Conservation (phyloP, 2,113 vertebrate genomes). For the Pachypanchax playfairii region DNA sequence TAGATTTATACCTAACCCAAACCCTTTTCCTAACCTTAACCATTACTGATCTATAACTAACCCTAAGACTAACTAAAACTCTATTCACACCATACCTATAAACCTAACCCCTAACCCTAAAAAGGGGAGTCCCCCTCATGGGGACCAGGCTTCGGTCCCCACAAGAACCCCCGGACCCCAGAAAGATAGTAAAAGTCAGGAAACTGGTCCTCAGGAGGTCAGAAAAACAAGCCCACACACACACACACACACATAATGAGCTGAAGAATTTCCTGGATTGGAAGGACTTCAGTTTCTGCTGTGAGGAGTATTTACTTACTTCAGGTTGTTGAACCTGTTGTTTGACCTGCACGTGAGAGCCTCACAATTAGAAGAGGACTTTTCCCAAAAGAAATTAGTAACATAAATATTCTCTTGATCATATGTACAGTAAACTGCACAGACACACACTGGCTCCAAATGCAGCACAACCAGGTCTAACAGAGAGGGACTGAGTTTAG, state of each 20-base stretch:
- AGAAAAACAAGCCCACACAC: conserved; percentile 65
- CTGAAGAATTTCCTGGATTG: conserved; percentile 16
- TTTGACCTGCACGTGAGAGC: conserved; percentile 20
- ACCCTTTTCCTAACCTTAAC: too few relatives aligned
- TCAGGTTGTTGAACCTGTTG: conserved; percentile 15
- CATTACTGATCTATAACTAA: too few relatives aligned
- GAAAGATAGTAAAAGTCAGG: too few relatives aligned
- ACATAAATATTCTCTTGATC: conserved; percentile 43
- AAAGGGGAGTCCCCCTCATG: too few relatives aligned
- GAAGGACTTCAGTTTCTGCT: conserved; percentile 18
- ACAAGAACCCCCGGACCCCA: too few relatives aligned
- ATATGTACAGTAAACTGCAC: conserved; percentile 21
- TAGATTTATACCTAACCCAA: too few relatives aligned
- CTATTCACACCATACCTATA: too few relatives aligned
- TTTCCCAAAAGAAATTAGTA: conserved; percentile 41
- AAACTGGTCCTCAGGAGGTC: conserved; percentile 52
- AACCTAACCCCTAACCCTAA: too few relatives aligned
- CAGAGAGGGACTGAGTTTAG: conserved; percentile 16
- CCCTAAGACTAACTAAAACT: too few relatives aligned
- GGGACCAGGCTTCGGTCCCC: too few relatives aligned
- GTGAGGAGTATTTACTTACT: background rate
- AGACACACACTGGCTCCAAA: conserved; percentile 18
- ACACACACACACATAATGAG: conserved; percentile 12
- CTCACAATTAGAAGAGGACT: conserved; percentile 46
- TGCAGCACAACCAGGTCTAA: conserved; percentile 20